phyloP scores from a whole-genome alignment of 2,113 vertebrate species.

The Cariama cristata region DNA sequence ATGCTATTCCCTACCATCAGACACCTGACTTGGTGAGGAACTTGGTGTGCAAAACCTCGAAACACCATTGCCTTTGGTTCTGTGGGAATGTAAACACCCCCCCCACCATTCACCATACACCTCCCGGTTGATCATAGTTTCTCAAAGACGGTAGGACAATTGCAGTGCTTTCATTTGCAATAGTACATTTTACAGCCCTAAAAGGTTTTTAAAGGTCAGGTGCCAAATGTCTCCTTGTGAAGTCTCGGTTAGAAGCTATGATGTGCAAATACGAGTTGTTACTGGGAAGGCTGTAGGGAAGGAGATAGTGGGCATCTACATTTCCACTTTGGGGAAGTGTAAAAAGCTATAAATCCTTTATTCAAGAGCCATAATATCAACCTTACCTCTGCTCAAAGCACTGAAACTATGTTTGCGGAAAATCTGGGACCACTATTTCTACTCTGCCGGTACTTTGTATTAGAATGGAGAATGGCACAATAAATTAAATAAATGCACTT shows the following conservation, averaged over 20 bases:
- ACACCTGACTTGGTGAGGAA: not conserved
- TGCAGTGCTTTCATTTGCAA: not conserved
- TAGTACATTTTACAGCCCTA: not conserved
- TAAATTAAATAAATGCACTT: not conserved
- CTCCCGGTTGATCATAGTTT: not conserved
- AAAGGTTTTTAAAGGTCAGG: conserved; percentile 2
- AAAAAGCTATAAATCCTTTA: conserved; percentile 22
- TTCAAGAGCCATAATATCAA: not conserved
- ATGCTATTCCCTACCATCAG: not conserved
- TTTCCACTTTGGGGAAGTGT: not conserved
- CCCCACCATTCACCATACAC: fast-evolving
- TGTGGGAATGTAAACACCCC: conserved; percentile 42
- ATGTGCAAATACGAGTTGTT: conserved; percentile 34
- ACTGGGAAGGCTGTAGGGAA: not conserved
- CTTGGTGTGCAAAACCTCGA: not conserved
- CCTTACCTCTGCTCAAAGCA: not conserved
- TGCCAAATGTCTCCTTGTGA: conserved; percentile 16
- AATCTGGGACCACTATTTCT: not conserved
- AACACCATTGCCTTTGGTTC: not conserved
- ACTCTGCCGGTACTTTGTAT: not conserved
- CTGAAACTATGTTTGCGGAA: not conserved
- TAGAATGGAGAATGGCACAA: fast-evolving
- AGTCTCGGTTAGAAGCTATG: not conserved
- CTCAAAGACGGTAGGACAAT: not conserved
- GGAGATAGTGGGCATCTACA: not conserved